phyloP scores from a whole-genome alignment of 2,888 invertebrate genomes.

The Crocallis elinguaria region DNA sequence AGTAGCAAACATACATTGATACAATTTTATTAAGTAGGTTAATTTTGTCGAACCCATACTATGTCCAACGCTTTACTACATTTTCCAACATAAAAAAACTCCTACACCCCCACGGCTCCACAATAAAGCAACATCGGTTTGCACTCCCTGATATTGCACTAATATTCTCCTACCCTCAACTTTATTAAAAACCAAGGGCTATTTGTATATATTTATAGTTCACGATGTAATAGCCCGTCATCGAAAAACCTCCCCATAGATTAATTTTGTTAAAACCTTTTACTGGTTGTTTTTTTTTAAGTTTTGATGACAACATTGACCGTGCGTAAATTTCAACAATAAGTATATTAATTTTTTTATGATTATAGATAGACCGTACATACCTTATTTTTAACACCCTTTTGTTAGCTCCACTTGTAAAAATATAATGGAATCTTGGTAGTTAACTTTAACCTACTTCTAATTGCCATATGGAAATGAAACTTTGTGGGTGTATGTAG shows the following conservation, averaged over 20 bases:
- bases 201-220: conserved; percentile 81
- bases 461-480: too few relatives aligned
- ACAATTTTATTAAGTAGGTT: not conserved
- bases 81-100: conserved; percentile 66
- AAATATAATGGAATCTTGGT: too few relatives aligned
- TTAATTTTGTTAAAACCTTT: conserved; percentile 80
- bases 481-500: too few relatives aligned
- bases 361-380: too few relatives aligned
- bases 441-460: too few relatives aligned
- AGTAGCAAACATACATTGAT: too few relatives aligned
- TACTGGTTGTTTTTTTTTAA: conserved; percentile 48
- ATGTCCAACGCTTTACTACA: conserved; percentile 48
- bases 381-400: too few relatives aligned
- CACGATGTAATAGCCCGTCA: conserved; percentile 66
- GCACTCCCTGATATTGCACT: conserved; percentile 81
- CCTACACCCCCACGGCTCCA: conserved; percentile 57
- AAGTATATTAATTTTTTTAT: too few relatives aligned
- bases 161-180: conserved; percentile 81
- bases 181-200: conserved; percentile 82
- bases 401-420: too few relatives aligned
- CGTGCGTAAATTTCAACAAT: not conserved
- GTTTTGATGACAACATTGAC: not conserved
- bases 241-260: conserved; percentile 68
- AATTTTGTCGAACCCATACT: conserved; percentile 42
- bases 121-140: conserved; percentile 78